phyloP scores from a whole-genome alignment of 2,113 vertebrate genomes.

The Clinocottus analis region DNA sequence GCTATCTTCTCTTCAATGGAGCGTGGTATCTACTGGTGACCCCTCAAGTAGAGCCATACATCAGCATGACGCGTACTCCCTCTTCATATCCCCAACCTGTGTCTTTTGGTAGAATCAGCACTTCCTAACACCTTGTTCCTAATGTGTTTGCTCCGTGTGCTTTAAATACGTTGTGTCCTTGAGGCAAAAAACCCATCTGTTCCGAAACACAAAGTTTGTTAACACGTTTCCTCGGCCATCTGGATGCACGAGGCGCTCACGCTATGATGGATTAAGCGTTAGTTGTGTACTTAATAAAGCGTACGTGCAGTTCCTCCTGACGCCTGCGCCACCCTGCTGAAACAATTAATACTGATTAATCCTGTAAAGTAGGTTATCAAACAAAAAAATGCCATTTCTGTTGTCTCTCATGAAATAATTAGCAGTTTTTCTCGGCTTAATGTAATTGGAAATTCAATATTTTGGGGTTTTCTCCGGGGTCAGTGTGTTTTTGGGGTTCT shows the following conservation, averaged over 20 bases:
- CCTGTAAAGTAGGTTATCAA: background rate
- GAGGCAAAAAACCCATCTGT: conserved; percentile 23
- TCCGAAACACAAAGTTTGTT: conserved; percentile 25
- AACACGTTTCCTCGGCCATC: conserved; percentile 14
- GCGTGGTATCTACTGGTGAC: background rate
- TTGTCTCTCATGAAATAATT: background rate
- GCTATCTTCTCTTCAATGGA: background rate
- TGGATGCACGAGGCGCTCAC: conserved; percentile 9
- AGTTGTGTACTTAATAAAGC: background rate
- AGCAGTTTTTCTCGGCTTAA: background rate
- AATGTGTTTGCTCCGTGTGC: background rate
- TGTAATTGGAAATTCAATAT: background rate
- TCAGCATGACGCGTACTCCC: conserved; percentile 14
- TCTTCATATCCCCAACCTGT: background rate
- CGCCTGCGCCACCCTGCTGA: background rate
- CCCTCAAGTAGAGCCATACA: conserved; percentile 3
- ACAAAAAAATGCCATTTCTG: background rate
- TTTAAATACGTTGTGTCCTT: conserved; percentile 24
- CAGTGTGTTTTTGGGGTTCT: background rate
- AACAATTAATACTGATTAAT: background rate
- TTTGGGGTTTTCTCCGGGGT: background rate
- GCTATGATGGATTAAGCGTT: background rate
- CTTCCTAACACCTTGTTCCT: conserved; percentile 21
- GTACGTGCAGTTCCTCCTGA: background rate
- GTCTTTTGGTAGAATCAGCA: conserved; percentile 40